Conservation (phyloP, 2,797 vertebrate genomes). For the Neosalanx taihuensis region DNA sequence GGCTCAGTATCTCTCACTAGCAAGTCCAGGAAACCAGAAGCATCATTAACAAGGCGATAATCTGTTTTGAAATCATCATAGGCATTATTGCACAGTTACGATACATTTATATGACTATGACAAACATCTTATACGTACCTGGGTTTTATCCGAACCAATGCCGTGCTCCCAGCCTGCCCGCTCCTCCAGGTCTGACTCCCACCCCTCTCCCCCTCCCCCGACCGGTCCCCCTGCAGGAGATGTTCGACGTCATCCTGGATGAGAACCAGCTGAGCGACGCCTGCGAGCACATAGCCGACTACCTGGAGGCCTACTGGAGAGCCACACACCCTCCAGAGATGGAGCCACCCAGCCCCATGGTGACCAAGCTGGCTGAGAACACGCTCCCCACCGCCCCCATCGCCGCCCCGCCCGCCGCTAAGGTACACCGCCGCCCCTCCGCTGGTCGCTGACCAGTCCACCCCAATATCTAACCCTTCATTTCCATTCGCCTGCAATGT, state of each 20-base stretch:
- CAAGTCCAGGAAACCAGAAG: neutral
- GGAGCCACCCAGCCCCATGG: constrained; percentile 81
- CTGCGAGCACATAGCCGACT: constrained; percentile 97
- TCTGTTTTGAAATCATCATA: too few species aligned
- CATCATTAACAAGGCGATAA: too few species aligned
- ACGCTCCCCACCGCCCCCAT: constrained; percentile 83
- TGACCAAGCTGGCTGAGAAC: constrained; percentile 86
- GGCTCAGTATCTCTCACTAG: neutral
- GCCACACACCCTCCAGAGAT: constrained; percentile 91
- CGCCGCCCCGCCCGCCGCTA: constrained; percentile 56
- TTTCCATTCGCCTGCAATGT: too few species aligned
- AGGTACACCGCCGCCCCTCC: constrained; percentile 40
- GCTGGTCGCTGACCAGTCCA: neutral
- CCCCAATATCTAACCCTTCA: neutral
- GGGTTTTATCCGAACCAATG: too few species aligned
- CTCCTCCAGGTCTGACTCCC: neutral
- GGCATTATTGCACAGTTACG: too few species aligned
- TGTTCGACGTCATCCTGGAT: constrained; percentile 96
- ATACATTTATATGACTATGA: too few species aligned
- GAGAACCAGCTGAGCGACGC: constrained; percentile 98
- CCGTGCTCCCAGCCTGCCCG: too few species aligned
- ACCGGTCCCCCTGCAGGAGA: constrained; percentile 75
- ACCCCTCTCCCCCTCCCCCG: neutral
- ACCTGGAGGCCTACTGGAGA: constrained; percentile 97
- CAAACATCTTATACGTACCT: too few species aligned